A percentile compares a stretch with the other conserved stretches of the same genome.
Conservation (phyloP, 2,797 vertebrate species). For the Channallabes apus region DNA sequence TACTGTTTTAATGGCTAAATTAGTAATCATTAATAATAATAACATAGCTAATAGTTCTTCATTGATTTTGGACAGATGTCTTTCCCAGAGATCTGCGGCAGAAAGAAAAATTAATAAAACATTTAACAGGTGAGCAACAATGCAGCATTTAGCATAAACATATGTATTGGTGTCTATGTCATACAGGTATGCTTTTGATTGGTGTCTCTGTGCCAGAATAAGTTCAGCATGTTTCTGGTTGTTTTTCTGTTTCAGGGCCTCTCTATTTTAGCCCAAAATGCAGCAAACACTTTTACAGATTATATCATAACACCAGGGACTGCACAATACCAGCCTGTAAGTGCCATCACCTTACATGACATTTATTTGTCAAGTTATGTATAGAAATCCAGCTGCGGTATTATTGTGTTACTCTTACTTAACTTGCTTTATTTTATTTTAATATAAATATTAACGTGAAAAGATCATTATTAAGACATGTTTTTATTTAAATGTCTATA, state of each 20-base stretch:
- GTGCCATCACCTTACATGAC: slow-evolving; percentile 57
- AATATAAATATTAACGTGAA: background rate
- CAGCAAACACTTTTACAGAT: slow-evolving; percentile 87
- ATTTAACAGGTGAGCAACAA: slow-evolving; percentile 84
- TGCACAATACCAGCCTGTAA: slow-evolving; percentile 90
- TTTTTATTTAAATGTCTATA: background rate
- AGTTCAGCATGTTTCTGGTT: background rate
- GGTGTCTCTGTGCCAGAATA: background rate
- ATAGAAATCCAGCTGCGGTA: background rate
- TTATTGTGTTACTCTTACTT: background rate
- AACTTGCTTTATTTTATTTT: background rate
- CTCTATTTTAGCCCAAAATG: slow-evolving; percentile 91
- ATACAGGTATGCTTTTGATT: background rate
- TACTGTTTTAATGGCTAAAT: background rate
- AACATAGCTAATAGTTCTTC: background rate
- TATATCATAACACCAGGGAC: slow-evolving; percentile 92
- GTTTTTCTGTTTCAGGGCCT: slow-evolving; percentile 76
- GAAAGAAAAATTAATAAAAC: slow-evolving; percentile 89
- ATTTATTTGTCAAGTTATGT: slow-evolving; percentile 4
- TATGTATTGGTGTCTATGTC: background rate
- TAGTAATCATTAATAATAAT: background rate
- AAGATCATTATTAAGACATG: background rate
- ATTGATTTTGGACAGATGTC: slow-evolving; percentile 71
- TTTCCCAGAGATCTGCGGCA: slow-evolving; percentile 82
- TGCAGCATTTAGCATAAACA: background rate